A percentile compares a stretch with the other conserved stretches of the same genome.
phyloP scores from a whole-genome alignment of 2,113 vertebrate species.

The Otis tarda region DNA sequence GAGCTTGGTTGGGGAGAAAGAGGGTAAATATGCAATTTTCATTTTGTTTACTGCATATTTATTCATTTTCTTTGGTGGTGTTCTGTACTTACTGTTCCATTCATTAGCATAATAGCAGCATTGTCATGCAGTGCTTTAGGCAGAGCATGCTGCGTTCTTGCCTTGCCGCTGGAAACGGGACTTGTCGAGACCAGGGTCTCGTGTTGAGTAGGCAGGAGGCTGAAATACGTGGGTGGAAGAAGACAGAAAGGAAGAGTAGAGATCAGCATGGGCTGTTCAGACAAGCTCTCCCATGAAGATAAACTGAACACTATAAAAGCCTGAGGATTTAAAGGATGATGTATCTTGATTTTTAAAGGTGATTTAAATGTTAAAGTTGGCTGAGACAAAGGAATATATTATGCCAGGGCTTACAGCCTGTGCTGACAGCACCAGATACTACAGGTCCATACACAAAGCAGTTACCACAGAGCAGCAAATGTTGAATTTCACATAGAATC shows the following conservation, averaged over 20 bases:
- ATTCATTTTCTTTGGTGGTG: background rate
- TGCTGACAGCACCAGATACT: background rate
- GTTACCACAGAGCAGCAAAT: background rate
- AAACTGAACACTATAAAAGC: rapidly evolving
- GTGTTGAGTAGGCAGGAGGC: background rate
- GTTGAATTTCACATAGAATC: background rate
- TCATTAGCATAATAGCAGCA: background rate
- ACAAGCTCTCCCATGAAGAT: rapidly evolving
- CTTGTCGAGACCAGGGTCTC: rapidly evolving
- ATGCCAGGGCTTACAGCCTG: background rate
- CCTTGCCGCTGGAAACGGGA: background rate
- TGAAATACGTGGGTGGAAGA: background rate
- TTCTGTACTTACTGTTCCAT: background rate
- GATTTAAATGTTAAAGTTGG: background rate
- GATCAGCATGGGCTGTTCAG: background rate
- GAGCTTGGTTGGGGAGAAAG: background rate
- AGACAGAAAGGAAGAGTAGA: background rate
- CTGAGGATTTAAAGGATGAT: background rate
- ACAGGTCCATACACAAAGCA: background rate
- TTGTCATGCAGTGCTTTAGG: background rate
- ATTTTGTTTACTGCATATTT: background rate
- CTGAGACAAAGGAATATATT: background rate
- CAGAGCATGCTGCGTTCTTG: background rate
- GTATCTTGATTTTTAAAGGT: background rate
- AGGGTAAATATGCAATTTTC: background rate